These are phyloP conservation scores for Tethea ocularis DNA, from an alignment of 2,888 invertebrate species.

Conservation along the genomic window DNA sequence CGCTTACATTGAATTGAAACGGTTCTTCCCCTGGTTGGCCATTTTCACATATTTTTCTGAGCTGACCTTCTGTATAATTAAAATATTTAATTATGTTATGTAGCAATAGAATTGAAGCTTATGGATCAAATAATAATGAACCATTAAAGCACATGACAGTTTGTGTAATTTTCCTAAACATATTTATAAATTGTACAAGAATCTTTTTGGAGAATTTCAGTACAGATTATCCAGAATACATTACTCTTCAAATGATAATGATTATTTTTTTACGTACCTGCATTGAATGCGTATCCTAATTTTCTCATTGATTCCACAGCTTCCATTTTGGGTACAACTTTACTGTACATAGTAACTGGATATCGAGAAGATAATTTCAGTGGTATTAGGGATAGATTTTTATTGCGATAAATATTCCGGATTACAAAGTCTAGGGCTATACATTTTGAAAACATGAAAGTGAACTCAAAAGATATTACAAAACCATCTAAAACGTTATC, in stretches of 20 bases:
- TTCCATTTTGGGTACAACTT: constrained; percentile 43
- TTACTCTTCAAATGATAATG: neutral
- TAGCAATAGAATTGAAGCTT: too few relatives aligned
- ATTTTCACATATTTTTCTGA: constrained; percentile 82
- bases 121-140: too few relatives aligned
- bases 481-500: too few relatives aligned
- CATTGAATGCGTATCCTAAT: constrained; percentile 84
- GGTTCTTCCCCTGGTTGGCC: constrained; percentile 78
- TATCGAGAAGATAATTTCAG: constrained; percentile 1
- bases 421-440: neutral
- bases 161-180: too few relatives aligned
- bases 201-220: too few relatives aligned
- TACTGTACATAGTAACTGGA: neutral
- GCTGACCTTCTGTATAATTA: constrained; percentile 82
- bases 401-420: neutral
- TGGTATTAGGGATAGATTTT: neutral
- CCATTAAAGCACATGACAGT: too few relatives aligned
- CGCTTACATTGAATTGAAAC: constrained; percentile 86
- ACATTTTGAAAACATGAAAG: neutral
- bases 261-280: constrained; percentile 70
- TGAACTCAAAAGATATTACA: neutral
- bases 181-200: too few relatives aligned
- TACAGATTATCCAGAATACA: too few relatives aligned
- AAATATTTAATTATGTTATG: too few relatives aligned
- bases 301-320: constrained; percentile 68